Conservation (phyloP, 2,113 vertebrate species). For the Formicarius rufipectus region DNA sequence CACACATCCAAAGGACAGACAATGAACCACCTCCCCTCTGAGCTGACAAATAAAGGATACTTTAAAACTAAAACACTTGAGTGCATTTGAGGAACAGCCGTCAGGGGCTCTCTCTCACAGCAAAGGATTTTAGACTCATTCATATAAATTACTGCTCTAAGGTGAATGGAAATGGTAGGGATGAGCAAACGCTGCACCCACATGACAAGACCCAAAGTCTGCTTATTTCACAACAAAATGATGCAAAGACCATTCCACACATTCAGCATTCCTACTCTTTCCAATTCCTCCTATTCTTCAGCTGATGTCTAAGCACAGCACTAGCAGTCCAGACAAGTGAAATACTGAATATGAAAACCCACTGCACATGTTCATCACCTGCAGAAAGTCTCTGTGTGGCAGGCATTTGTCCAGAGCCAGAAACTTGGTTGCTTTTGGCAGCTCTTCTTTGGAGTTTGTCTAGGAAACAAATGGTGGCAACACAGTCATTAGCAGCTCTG, state of each 20-base stretch:
- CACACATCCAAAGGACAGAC: not conserved
- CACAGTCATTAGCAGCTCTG: not conserved
- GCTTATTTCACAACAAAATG: not conserved
- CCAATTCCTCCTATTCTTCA: not conserved
- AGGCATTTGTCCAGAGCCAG: constrained; percentile 97
- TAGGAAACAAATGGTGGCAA: constrained; percentile 44
- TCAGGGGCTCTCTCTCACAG: not conserved
- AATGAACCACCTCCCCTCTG: not conserved
- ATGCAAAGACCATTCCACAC: not conserved
- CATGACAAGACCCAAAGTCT: not conserved
- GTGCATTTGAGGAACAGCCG: not conserved
- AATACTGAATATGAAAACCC: not conserved
- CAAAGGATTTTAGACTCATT: not conserved
- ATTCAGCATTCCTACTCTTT: not conserved
- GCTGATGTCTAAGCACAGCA: not conserved
- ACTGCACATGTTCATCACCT: constrained; percentile 76
- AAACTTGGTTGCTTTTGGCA: constrained; percentile 90
- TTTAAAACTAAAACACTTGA: not conserved
- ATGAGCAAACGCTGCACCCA: not conserved
- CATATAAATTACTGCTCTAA: not conserved
- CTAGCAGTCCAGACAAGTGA: not conserved
- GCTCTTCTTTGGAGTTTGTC: constrained; percentile 75
- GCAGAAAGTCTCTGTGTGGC: constrained; percentile 92
- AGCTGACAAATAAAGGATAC: not conserved
- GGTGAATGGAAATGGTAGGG: not conserved